Evolutionary conservation across 2,797 vertebrate species (phyloP).

Genomic region (Enteromius argenteus): DNA sequence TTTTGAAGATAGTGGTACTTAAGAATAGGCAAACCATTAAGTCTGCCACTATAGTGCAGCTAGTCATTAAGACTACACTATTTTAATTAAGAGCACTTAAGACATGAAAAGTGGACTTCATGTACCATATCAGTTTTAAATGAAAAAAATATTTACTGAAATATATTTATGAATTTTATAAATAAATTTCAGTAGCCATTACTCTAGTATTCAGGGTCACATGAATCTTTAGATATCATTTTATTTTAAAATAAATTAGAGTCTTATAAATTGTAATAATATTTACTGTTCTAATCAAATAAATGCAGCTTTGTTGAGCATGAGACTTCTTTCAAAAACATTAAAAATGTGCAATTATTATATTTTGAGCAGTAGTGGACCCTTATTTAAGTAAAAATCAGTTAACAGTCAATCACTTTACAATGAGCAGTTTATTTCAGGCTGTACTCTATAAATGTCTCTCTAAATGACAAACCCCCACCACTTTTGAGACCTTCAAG

Average conservation of each 20-base stretch:
- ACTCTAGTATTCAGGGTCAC: not conserved
- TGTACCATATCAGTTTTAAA: not conserved
- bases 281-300: not conserved
- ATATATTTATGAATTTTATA: not conserved
- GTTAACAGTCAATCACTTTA: constrained; percentile 5
- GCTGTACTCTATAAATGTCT: constrained; percentile 12
- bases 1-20: constrained; percentile 18
- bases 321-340: not conserved
- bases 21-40: not conserved
- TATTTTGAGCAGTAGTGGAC: not conserved
- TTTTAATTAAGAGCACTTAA: not conserved
- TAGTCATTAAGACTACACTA: not conserved
- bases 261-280: not conserved
- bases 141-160: not conserved
- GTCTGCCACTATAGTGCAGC: not conserved
- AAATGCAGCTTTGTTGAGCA: not conserved
- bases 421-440: constrained; percentile 20
- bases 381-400: not conserved
- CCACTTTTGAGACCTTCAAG: constrained; percentile 15
- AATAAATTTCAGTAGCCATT: too few species aligned
- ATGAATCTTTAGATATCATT: not conserved
- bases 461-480: constrained; percentile 15
- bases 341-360: not conserved
- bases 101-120: not conserved
- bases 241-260: not conserved